Conservation (phyloP, 2,888 invertebrate genomes). For the Eristalinus aeneus region DNA sequence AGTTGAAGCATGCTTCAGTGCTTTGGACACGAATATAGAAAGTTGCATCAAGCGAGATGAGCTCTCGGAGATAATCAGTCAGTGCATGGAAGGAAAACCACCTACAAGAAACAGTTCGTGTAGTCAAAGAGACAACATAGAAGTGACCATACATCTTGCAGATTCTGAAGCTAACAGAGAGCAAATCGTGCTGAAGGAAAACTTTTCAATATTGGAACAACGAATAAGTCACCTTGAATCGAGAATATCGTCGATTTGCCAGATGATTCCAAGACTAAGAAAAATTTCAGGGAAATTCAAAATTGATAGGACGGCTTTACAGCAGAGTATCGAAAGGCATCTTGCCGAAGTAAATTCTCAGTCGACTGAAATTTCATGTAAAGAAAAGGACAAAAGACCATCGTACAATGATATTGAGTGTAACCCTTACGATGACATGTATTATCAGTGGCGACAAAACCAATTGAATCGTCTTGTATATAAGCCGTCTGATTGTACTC, state of each 20-base stretch:
- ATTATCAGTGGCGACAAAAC: slow-evolving; percentile 58
- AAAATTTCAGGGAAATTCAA: not conserved
- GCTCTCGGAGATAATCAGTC: not conserved
- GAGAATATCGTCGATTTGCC: not conserved
- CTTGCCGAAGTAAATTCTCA: not conserved
- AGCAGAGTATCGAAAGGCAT: not conserved
- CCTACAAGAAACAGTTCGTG: not conserved
- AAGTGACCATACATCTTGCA: not conserved
- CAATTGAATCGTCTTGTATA: slow-evolving; percentile 42
- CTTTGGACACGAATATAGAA: not conserved
- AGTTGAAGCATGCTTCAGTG: not conserved
- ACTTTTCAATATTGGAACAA: not conserved
- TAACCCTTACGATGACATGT: slow-evolving; percentile 53
- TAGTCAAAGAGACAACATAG: not conserved
- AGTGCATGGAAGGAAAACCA: not conserved
- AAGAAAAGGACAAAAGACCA: too few relatives aligned
- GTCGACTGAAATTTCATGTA: too few relatives aligned
- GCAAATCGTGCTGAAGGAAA: not conserved
- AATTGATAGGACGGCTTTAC: not conserved
- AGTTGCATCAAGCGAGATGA: not conserved
- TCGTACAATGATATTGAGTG: not conserved
- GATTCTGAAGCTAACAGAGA: not conserved
- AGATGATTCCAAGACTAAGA: not conserved
- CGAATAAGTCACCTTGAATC: not conserved
- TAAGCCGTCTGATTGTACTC: slow-evolving; percentile 37